Percentiles rank a stretch among this genome's conserved stretches.
These are phyloP conservation scores for Eutolmus rufibarbis DNA, from an alignment of 2,888 invertebrate species.

Conservation along the genomic window DNA sequence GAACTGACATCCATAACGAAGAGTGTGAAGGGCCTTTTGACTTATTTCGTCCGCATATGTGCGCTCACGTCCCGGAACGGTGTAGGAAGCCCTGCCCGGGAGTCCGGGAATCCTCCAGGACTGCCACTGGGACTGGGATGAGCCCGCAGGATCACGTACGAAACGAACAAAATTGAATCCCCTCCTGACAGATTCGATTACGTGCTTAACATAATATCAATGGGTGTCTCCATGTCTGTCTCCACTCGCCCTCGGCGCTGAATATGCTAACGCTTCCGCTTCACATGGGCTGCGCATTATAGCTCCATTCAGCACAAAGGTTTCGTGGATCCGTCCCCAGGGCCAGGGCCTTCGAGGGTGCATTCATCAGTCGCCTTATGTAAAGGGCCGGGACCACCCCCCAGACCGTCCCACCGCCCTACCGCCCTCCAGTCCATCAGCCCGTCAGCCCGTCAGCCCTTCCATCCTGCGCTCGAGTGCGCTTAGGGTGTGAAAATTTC, in stretches of 20 bases:
- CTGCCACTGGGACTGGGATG: background rate
- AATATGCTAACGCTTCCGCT: constrained; percentile 49
- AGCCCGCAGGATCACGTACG: constrained; percentile 47
- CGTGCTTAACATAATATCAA: constrained; percentile 49
- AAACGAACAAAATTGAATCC: constrained; percentile 48
- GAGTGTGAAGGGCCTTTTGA: constrained; percentile 46
- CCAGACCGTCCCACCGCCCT: background rate
- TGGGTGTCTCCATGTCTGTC: constrained; percentile 45
- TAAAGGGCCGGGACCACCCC: background rate
- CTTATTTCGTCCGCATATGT: constrained; percentile 38
- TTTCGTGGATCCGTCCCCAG: constrained; percentile 18
- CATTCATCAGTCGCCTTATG: constrained; percentile 29
- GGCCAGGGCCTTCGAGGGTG: constrained; percentile 9
- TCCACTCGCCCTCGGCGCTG: constrained; percentile 22
- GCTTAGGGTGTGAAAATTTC: constrained; percentile 34
- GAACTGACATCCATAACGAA: constrained; percentile 21
- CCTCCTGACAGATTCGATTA: constrained; percentile 48
- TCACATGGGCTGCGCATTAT: constrained; percentile 47
- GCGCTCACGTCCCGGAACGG: background rate
- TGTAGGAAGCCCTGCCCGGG: background rate
- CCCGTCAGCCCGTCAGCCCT: background rate
- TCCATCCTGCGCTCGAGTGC: background rate
- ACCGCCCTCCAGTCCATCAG: background rate
- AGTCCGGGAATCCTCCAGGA: background rate
- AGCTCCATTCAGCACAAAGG: constrained; percentile 39